phyloP scores from a whole-genome alignment of 2,888 invertebrate genomes.

The Chorisops tibialis region DNA sequence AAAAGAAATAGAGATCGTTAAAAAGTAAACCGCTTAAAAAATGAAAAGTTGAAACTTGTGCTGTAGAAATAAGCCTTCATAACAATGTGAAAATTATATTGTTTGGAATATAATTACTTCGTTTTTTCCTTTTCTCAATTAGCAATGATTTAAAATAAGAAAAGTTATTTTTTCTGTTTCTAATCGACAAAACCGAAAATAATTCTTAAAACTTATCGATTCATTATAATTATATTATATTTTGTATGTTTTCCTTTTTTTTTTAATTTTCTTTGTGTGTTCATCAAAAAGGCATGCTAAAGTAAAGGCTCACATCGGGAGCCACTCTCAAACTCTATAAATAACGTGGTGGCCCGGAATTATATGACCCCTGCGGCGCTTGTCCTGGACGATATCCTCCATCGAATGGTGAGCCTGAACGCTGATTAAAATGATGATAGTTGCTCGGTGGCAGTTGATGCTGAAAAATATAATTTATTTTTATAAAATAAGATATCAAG shows the following conservation, averaged over 20 bases:
- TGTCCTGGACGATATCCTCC: conserved; percentile 44
- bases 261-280: conserved; percentile 13
- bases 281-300: conserved; percentile 51
- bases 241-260: conserved; percentile 1
- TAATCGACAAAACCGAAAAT: background rate
- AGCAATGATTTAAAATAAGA: background rate
- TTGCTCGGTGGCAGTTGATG: conserved; percentile 49
- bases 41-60: too few relatives aligned
- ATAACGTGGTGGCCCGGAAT: conserved; percentile 52
- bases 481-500: too few relatives aligned
- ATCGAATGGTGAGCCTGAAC: conserved; percentile 51
- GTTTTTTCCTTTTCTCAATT: background rate
- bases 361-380: conserved; percentile 47
- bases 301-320: conserved; percentile 51
- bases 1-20: too few relatives aligned
- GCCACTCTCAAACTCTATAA: conserved; percentile 53
- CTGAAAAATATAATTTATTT: too few relatives aligned
- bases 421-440: conserved; percentile 51
- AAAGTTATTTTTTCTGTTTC: background rate
- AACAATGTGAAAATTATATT: background rate
- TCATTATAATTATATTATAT: background rate
- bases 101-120: background rate
- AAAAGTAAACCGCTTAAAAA: too few relatives aligned
- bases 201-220: background rate
- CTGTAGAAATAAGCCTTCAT: background rate